phyloP scores from a whole-genome alignment of 2,888 invertebrate species.

The Drosophila siamana region DNA sequence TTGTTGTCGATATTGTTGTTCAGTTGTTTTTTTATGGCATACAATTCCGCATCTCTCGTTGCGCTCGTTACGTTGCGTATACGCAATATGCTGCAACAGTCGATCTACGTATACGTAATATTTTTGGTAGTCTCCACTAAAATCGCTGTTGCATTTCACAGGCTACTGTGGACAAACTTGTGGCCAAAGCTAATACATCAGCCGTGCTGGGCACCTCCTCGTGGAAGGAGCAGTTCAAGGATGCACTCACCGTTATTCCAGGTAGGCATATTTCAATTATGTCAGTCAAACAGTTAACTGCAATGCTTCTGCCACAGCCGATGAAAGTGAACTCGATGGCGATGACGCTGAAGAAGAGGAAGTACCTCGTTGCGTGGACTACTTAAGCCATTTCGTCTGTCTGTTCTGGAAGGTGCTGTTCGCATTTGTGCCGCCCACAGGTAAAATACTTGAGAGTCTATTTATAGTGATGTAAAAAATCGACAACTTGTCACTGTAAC shows the following conservation, averaged over 20 bases:
- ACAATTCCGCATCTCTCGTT: too few relatives aligned
- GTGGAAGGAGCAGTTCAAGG: conserved; percentile 99
- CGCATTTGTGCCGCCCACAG: conserved; percentile 99
- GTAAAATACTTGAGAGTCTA: conserved; percentile 85
- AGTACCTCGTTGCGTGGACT: conserved; percentile 95
- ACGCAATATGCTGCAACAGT: conserved; percentile 31
- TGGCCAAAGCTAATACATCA: conserved; percentile 98
- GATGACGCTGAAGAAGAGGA: conserved; percentile 87
- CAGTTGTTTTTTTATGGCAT: conserved; percentile 15
- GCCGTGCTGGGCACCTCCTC: conserved; percentile 97
- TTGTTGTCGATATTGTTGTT: neutral
- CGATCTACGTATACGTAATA: conserved; percentile 25
- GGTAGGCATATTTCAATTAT: conserved; percentile 86
- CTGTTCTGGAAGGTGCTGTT: conserved; percentile 99
- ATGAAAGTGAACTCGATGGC: conserved; percentile 87
- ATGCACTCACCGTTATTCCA: conserved; percentile 97
- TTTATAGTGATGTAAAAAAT: neutral
- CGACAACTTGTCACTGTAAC: neutral
- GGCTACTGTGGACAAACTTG: conserved; percentile 99
- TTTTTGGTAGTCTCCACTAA: neutral
- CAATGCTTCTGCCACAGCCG: conserved; percentile 61
- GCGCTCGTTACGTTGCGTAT: conserved; percentile 34
- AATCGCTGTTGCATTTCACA: conserved; percentile 83
- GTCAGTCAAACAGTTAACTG: neutral
- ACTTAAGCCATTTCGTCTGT: conserved; percentile 97